Evolutionary conservation across 2,113 vertebrate species (phyloP), one percentile per base, ranked within the genome.

Genomic region (Emydocephalus ijimae): DNA sequence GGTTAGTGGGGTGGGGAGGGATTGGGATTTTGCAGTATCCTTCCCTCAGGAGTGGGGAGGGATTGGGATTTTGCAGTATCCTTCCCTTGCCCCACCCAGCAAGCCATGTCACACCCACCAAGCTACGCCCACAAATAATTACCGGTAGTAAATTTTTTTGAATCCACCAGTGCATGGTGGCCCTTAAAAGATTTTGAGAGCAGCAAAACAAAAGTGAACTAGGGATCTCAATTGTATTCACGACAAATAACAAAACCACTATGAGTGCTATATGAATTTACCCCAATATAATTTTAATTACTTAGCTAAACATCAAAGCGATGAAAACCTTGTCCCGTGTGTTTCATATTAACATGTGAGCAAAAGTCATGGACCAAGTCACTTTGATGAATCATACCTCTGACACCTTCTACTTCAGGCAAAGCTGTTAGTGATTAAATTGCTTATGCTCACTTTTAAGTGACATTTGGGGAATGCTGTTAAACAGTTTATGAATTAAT

Each of bases 391-490:
- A 89, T 26, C 95, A 26, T 92, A 95, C 26, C 18, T n/a, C 0
- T 69, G 90, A 61, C 92, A 93, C 69, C 85, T 54, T 64, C 4
- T 94, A 55, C 88, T 94, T 7, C 91, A 94, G 91, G 26, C 90
- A 87, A 93, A 93, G 89, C 64, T 1, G 14, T 48, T 18, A 45
- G 5, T 50, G 55, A 90, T 56, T 64, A 48, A 50, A 59, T 39
- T 18, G 81, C 34, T 74, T 24, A 86, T 90, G 11, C 4, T 89
- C 85, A 54, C 24, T 56, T 89, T 91, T 50, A 89, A 92, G 59
- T 92, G 81, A 56, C 34, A 69, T 56, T 1, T 94, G 90, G 39
- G 85, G 56, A 93, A 93, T 48, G 39, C 85, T 18, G 14, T 64
- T 81, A 39, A 29, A 85, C 81, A 34, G 39, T 93, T 54, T 55